These are phyloP conservation scores for Chrysolina oricalcia DNA, from an alignment of 2,888 invertebrate genomes.

Conservation along the genomic window DNA sequence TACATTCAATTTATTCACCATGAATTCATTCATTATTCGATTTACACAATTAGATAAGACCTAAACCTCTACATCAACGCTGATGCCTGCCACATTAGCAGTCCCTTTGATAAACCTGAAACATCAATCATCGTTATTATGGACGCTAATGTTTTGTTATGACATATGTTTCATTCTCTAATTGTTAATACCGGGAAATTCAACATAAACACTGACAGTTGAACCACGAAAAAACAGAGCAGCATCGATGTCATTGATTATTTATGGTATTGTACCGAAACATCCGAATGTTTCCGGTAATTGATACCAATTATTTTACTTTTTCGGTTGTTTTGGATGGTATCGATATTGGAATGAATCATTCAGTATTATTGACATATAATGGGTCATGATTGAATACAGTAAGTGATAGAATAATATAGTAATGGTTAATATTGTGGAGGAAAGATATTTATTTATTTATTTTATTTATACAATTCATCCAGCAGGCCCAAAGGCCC, in stretches of 20 bases:
- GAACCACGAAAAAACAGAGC: slow-evolving; percentile 33
- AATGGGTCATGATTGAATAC: no score
- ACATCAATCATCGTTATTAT: slow-evolving; percentile 71
- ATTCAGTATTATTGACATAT: neutral
- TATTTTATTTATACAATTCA: no score
- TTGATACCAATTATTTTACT: neutral
- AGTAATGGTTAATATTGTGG: no score
- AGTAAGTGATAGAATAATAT: no score
- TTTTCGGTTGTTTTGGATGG: neutral
- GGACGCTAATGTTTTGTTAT: slow-evolving; percentile 70
- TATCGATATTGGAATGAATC: neutral
- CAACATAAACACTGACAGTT: slow-evolving; percentile 46
- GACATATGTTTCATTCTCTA: slow-evolving; percentile 67
- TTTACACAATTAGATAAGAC: no score
- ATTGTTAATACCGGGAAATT: slow-evolving; percentile 50
- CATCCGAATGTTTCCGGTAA: neutral
- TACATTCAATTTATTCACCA: no score
- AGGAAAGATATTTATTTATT: no score
- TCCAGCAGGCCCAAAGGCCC: no score
- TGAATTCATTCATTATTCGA: no score
- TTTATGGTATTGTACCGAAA: slow-evolving; percentile 4
- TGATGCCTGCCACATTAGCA: slow-evolving; percentile 65
- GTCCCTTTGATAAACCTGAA: slow-evolving; percentile 66
- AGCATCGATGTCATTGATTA: slow-evolving; percentile 43
- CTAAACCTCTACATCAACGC: neutral